Evolutionary conservation across 1,140 invertebrate species (phyloP).

Genomic region (Papilio machaon): DNA sequence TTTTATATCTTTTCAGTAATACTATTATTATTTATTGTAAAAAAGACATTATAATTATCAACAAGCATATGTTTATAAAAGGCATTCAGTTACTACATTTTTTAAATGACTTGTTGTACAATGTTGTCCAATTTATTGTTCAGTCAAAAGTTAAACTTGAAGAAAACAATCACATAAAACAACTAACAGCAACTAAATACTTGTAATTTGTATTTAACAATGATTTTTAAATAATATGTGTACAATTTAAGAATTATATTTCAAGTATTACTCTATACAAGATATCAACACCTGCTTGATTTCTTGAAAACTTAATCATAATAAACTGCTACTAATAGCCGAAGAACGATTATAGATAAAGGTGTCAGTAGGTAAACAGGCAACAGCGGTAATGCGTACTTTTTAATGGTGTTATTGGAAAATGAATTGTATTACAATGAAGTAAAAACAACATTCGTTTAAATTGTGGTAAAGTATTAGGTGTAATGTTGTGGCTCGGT

Average conservation of each 20-base stretch:
- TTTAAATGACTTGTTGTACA: too few species aligned
- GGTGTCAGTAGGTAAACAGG: conserved; percentile 52
- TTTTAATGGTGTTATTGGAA: conserved; percentile 20
- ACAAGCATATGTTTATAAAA: background rate
- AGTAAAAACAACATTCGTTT: conserved; percentile 41
- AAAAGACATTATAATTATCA: too few species aligned
- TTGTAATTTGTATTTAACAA: background rate
- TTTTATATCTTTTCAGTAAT: background rate
- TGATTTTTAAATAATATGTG: background rate
- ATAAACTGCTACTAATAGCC: conserved; percentile 57
- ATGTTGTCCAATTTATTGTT: background rate
- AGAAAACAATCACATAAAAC: background rate
- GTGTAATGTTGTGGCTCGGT: conserved; percentile 43
- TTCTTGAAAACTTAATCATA: conserved; percentile 54
- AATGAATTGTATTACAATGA: conserved; percentile 41
- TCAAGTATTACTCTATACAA: background rate
- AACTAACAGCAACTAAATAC: background rate
- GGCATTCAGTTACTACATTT: too few species aligned
- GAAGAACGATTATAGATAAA: conserved; percentile 54
- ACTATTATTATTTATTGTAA: too few species aligned
- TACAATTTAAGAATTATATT: background rate
- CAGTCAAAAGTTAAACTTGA: background rate
- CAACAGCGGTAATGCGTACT: conserved; percentile 37
- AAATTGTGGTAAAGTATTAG: conserved; percentile 38
- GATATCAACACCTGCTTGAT: conserved; percentile 33